phyloP scores from a whole-genome alignment of 1,140 invertebrate genomes.

The Sinonovacula constricta region DNA sequence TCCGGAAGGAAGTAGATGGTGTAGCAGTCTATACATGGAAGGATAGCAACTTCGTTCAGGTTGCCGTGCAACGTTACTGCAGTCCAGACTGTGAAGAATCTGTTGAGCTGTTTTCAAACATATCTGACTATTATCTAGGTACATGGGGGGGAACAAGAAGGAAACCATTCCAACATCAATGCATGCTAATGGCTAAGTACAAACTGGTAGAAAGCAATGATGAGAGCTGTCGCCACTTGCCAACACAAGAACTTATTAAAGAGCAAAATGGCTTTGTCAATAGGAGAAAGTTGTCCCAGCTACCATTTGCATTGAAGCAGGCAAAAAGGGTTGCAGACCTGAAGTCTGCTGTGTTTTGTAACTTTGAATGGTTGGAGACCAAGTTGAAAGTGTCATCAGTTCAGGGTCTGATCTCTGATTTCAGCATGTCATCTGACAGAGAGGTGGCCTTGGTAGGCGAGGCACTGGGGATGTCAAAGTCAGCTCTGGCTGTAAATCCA shows the following conservation, averaged over 20 bases:
- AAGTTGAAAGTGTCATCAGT: conserved; percentile 65
- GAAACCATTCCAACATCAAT: conserved; percentile 95
- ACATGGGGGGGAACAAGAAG: conserved; percentile 93
- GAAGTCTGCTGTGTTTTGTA: conserved; percentile 63
- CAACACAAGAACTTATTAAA: conserved; percentile 93
- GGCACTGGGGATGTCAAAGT: conserved; percentile 69
- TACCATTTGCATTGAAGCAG: conserved; percentile 60
- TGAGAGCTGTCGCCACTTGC: conserved; percentile 94
- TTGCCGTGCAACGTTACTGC: conserved; percentile 91
- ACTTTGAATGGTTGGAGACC: conserved; percentile 66
- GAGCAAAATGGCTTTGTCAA: conserved; percentile 77
- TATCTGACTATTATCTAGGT: conserved; percentile 97
- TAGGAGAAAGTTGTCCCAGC: conserved; percentile 64
- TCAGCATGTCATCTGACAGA: conserved; percentile 81
- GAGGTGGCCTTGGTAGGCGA: conserved; percentile 70
- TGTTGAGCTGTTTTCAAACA: conserved; percentile 96
- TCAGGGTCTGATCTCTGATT: conserved; percentile 66
- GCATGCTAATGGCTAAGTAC: conserved; percentile 85
- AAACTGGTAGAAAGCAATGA: conserved; percentile 87
- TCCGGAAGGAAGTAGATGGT: conserved; percentile 92
- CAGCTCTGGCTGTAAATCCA: conserved; percentile 64
- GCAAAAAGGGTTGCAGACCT: conserved; percentile 57
- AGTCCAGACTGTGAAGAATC: conserved; percentile 92
- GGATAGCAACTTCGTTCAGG: conserved; percentile 59
- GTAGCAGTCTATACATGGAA: conserved; percentile 68